These are phyloP conservation scores for Coleophora flavipennella DNA, from an alignment of 2,888 invertebrate genomes.

Conservation along the genomic window DNA sequence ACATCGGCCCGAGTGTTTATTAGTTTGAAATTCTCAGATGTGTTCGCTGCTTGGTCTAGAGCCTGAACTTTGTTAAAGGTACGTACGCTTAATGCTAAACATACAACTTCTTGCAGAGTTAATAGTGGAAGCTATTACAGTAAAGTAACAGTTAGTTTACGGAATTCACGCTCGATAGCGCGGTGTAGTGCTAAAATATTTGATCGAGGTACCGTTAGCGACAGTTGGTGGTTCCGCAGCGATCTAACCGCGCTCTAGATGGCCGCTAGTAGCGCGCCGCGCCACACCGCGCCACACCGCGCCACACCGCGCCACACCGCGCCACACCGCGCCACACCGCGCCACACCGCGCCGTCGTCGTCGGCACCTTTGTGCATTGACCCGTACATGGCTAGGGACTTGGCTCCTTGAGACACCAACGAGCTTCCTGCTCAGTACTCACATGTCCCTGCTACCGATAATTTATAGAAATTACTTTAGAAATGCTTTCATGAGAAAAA, in stretches of 20 bases:
- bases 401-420: slow-evolving; percentile 23
- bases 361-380: slow-evolving; percentile 64
- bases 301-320: too few relatives aligned
- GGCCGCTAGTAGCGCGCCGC: slow-evolving; percentile 17
- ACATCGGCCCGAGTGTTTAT: slow-evolving; percentile 29
- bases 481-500: too few relatives aligned
- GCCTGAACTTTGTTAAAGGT: slow-evolving; percentile 1
- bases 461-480: slow-evolving; percentile 13
- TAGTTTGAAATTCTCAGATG: slow-evolving; percentile 23
- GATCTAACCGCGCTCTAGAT: slow-evolving; percentile 28
- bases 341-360: too few relatives aligned
- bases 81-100: slow-evolving; percentile 26
- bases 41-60: slow-evolving; percentile 21
- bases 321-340: too few relatives aligned
- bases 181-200: slow-evolving; percentile 40
- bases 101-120: slow-evolving; percentile 19
- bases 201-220: slow-evolving; percentile 48
- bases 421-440: slow-evolving; percentile 42
- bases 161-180: slow-evolving; percentile 14
- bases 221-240: slow-evolving; percentile 14
- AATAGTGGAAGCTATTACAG: slow-evolving; percentile 1
- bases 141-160: slow-evolving; percentile 20
- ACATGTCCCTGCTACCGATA: slow-evolving; percentile 33
- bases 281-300: too few relatives aligned
- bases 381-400: slow-evolving; percentile 47